A percentile compares a stretch with the other conserved stretches of the same genome.
Conservation (phyloP, 2,888 invertebrate genomes). For the Eupithecia insigniata region DNA sequence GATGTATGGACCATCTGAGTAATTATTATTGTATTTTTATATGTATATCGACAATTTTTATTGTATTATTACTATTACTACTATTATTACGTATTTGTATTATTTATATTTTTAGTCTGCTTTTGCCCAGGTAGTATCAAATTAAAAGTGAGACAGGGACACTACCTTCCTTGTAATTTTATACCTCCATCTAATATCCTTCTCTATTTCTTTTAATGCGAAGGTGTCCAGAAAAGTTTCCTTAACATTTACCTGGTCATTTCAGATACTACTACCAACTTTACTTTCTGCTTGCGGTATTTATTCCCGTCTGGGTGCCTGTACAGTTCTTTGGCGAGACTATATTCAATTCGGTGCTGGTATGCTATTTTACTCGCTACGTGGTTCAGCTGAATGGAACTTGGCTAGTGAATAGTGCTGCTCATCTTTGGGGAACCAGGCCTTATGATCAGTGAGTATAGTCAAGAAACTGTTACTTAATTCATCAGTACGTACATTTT, state of each 20-base stretch:
- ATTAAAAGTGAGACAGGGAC: no score
- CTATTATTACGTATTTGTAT: no score
- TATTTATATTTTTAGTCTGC: no score
- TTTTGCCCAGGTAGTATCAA: no score
- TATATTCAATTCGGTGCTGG: constrained; percentile 83
- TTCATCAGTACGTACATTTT: not conserved
- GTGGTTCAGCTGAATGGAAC: constrained; percentile 87
- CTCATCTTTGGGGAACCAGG: constrained; percentile 90
- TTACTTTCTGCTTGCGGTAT: constrained; percentile 84
- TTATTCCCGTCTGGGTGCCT: constrained; percentile 87
- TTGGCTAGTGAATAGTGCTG: constrained; percentile 93
- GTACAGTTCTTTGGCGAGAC: constrained; percentile 88
- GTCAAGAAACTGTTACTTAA: not conserved
- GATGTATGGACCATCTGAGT: no score
- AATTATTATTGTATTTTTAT: no score
- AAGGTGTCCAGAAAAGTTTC: not conserved
- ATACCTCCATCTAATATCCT: not conserved
- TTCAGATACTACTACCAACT: constrained; percentile 87
- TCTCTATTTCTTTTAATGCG: not conserved
- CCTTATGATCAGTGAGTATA: constrained; percentile 89
- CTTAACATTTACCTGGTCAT: not conserved
- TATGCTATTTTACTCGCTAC: constrained; percentile 86
- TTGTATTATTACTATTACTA: no score
- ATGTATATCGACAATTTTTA: no score
- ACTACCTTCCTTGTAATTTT: not conserved